These are phyloP conservation scores for Hirtodrosophila alboralis DNA, from an alignment of 2,888 invertebrate species.

Conservation along the genomic window DNA sequence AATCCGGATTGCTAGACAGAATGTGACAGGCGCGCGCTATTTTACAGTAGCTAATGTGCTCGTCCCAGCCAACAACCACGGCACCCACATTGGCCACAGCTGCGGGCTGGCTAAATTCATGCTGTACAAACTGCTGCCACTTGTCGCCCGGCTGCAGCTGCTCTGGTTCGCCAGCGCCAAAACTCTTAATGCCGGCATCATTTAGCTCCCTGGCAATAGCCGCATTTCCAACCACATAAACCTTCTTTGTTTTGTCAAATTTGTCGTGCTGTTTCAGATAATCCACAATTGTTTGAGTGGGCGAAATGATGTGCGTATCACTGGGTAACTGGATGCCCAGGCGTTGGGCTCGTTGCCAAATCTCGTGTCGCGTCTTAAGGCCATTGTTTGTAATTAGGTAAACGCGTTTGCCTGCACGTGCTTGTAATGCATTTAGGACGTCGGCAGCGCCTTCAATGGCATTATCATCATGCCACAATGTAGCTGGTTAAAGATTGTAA, in stretches of 20 bases:
- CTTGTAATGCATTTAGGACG: conserved; percentile 88
- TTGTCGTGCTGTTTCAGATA: conserved; percentile 88
- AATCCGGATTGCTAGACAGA: conserved; percentile 88
- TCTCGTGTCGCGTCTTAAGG: conserved; percentile 90
- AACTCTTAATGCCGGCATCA: conserved; percentile 89
- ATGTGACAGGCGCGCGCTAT: conserved; percentile 95
- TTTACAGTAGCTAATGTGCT: conserved; percentile 95
- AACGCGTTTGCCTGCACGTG: conserved; percentile 90
- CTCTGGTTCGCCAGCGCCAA: conserved; percentile 84
- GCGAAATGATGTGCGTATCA: conserved; percentile 91
- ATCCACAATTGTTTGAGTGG: conserved; percentile 90
- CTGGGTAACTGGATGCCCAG: conserved; percentile 89
- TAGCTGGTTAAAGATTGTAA: conserved; percentile 85
- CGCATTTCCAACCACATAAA: conserved; percentile 91
- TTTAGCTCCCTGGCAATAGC: conserved; percentile 93
- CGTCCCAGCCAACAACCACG: conserved; percentile 97
- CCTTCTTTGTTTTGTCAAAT: conserved; percentile 87
- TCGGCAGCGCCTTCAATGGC: conserved; percentile 88
- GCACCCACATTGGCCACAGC: conserved; percentile 90
- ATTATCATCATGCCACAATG: conserved; percentile 90
- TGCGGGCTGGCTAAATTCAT: conserved; percentile 86
- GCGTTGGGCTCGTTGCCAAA: conserved; percentile 89
- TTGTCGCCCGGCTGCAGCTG: conserved; percentile 83
- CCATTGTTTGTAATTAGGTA: conserved; percentile 96
- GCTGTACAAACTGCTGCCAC: conserved; percentile 84